These are phyloP conservation scores for Brachionus manjavacas DNA, from an alignment of 1,140 invertebrate genomes.

Conservation along the genomic window DNA sequence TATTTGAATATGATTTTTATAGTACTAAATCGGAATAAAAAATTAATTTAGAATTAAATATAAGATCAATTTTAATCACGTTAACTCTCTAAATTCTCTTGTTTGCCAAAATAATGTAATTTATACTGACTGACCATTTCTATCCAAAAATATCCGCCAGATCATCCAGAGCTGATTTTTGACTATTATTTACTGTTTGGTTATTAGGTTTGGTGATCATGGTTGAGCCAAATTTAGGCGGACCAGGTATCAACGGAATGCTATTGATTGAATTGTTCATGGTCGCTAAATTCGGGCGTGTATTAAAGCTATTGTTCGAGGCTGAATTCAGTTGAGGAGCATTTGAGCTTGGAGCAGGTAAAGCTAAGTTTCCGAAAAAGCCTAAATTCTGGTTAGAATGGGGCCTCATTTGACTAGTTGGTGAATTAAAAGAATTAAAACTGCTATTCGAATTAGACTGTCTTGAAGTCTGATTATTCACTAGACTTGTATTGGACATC, in stretches of 20 bases:
- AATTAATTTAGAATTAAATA: conserved; percentile 9
- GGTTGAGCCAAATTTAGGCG: background rate
- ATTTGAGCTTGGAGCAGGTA: background rate
- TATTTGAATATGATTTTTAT: background rate
- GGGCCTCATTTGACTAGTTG: background rate
- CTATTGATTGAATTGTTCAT: background rate
- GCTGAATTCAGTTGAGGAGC: background rate
- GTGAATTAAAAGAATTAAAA: background rate
- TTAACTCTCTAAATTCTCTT: background rate
- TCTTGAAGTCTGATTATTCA: background rate
- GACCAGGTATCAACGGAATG: conserved; percentile 10
- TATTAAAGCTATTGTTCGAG: background rate
- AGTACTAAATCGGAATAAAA: background rate
- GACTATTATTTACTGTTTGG: background rate
- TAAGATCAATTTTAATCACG: background rate
- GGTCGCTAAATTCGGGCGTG: background rate
- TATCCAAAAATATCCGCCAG: conserved; percentile 36
- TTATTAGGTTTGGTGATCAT: background rate
- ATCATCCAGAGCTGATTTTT: conserved; percentile 25
- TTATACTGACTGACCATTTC: background rate
- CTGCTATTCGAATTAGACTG: background rate
- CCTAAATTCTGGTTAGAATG: conserved; percentile 11
- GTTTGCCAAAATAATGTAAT: background rate
- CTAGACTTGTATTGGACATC: background rate
- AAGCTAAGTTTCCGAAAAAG: conserved; percentile 38